Evolutionary conservation across 1,140 invertebrate genomes (phyloP).

Genomic region (Diabrotica virgifera): DNA sequence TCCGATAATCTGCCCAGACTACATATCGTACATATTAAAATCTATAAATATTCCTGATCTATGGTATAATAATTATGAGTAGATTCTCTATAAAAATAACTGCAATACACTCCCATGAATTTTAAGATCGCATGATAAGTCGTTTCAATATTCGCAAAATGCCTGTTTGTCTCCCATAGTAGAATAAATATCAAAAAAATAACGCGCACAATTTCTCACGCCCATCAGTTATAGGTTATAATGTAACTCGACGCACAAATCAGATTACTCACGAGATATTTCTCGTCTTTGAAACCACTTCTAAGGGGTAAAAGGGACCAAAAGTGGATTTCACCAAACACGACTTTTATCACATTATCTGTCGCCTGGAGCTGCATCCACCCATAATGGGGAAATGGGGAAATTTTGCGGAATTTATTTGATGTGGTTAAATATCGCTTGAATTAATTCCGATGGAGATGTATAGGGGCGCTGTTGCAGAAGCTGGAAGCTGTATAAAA

Average conservation of each 20-base stretch:
- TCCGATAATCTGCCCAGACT: no score
- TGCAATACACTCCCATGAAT: no score
- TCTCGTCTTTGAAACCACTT: neutral
- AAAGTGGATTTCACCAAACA: conserved; percentile 16
- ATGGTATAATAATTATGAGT: no score
- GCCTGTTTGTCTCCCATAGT: no score
- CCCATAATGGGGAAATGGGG: conserved; percentile 14
- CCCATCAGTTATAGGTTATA: neutral
- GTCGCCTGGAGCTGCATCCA: conserved; percentile 13
- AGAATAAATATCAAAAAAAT: no score
- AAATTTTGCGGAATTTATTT: conserved; percentile 4
- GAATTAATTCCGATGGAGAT: conserved; percentile 1
- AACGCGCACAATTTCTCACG: neutral
- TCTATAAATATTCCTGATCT: no score
- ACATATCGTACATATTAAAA: no score
- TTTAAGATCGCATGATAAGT: no score
- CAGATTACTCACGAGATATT: conserved; percentile 10
- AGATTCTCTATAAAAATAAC: no score
- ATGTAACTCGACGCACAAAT: conserved; percentile 4
- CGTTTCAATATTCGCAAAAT: no score
- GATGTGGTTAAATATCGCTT: conserved; percentile 2
- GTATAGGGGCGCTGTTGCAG: neutral
- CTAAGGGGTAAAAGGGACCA: conserved; percentile 1
- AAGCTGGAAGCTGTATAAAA: conserved; percentile 2
- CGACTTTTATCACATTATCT: conserved; percentile 14